Percentiles rank a stretch among this genome's conserved stretches.
phyloP scores from a whole-genome alignment of 2,113 vertebrate species.

The Perca flavescens region DNA sequence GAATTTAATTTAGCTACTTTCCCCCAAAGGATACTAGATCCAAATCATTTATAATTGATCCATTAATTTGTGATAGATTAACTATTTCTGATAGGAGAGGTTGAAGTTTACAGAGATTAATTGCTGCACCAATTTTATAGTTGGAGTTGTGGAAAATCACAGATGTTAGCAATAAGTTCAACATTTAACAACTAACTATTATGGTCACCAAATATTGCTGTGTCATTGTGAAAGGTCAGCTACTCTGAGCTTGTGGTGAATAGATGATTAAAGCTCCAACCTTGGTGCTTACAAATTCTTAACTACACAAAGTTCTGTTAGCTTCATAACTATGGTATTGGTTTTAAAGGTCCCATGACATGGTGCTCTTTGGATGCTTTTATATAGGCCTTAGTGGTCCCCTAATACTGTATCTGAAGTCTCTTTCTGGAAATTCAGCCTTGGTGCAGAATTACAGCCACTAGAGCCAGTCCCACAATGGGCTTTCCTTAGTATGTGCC shows the following conservation, averaged over 20 bases:
- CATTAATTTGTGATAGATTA: background rate
- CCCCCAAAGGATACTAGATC: background rate
- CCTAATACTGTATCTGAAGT: too few relatives aligned
- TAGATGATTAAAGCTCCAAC: background rate
- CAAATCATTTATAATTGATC: background rate
- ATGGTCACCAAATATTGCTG: background rate
- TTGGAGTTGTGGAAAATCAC: background rate
- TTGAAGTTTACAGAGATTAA: slow-evolving; percentile 4
- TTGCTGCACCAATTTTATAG: background rate
- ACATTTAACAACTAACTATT: background rate
- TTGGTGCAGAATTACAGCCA: too few relatives aligned
- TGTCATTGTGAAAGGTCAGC: background rate
- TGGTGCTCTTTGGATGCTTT: too few relatives aligned
- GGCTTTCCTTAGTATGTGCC: too few relatives aligned
- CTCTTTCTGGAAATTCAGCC: too few relatives aligned
- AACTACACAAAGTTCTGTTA: background rate
- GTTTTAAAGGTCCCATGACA: background rate
- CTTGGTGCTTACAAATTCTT: background rate
- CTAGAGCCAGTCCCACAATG: too few relatives aligned
- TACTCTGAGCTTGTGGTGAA: background rate
- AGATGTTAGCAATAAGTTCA: slow-evolving; percentile 14
- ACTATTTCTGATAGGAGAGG: background rate
- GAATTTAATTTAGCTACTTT: background rate
- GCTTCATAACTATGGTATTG: background rate
- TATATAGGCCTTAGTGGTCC: too few relatives aligned